These are phyloP conservation scores for Oplegnathus fasciatus DNA, from an alignment of 2,113 vertebrate genomes.

Conservation along the genomic window DNA sequence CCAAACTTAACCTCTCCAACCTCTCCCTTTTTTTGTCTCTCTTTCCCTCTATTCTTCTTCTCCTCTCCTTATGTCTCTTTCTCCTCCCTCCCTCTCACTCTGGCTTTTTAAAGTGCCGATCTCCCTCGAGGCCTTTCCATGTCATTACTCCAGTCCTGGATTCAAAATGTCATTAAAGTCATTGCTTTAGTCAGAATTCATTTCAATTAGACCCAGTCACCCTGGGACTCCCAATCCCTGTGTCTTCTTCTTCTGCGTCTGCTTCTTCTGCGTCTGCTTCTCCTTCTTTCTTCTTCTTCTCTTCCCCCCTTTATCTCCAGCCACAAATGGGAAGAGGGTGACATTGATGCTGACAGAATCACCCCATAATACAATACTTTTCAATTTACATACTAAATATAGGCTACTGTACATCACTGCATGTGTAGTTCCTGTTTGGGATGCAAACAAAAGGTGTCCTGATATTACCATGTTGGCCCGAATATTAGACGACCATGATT, in stretches of 20 bases:
- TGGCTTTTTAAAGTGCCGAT: conserved; percentile 63
- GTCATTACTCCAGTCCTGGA: conserved; percentile 80
- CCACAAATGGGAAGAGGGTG: conserved; percentile 32
- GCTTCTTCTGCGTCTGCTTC: conserved; percentile 9
- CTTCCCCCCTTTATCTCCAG: conserved; percentile 7
- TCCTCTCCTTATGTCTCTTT: conserved; percentile 24
- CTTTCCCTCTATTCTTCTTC: conserved; percentile 3
- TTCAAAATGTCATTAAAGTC: conserved; percentile 82
- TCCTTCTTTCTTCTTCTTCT: not conserved
- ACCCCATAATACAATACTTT: not conserved
- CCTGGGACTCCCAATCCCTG: conserved; percentile 63
- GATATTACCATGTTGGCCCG: not conserved
- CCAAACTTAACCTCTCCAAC: conserved; percentile 43
- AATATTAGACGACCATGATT: not conserved
- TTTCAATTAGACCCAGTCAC: conserved; percentile 79
- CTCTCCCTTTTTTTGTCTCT: conserved; percentile 25
- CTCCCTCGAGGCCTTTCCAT: conserved; percentile 63
- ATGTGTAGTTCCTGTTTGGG: not conserved
- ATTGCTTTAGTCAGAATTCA: conserved; percentile 80
- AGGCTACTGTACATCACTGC: not conserved
- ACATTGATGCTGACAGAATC: conserved; percentile 40
- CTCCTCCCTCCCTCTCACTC: conserved; percentile 16
- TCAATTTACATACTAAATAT: not conserved
- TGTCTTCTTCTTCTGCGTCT: not conserved
- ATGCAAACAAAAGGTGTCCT: not conserved